Percentiles rank a stretch among this genome's conserved stretches.
These are phyloP conservation scores for Aspiorhynchus laticeps DNA, from an alignment of 2,113 vertebrate species.

Conservation along the genomic window DNA sequence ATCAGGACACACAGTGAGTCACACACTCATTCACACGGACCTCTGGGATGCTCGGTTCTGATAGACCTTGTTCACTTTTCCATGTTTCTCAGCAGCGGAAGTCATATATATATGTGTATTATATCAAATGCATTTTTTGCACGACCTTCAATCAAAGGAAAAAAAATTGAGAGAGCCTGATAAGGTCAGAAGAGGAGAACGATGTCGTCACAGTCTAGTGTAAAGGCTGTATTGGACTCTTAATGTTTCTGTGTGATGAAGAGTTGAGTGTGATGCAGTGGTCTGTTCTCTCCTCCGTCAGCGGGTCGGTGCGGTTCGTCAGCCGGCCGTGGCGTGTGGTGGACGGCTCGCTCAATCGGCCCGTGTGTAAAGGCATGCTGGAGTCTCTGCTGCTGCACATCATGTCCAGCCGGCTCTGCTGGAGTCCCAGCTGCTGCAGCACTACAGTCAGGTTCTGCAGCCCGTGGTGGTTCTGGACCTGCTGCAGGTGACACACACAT, in stretches of 20 bases:
- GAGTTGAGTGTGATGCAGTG: not conserved
- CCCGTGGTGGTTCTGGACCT: slow-evolving; percentile 84
- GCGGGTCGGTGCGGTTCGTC: slow-evolving; percentile 74
- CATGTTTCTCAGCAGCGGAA: no score
- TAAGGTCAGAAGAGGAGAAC: no score
- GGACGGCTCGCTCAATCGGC: slow-evolving; percentile 86
- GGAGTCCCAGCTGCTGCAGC: slow-evolving; percentile 76
- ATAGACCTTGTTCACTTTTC: no score
- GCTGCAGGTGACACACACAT: slow-evolving; percentile 79
- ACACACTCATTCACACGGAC: no score
- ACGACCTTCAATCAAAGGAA: no score
- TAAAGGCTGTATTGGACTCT: no score
- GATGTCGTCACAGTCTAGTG: no score
- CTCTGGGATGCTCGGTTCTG: no score
- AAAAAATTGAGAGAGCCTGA: no score
- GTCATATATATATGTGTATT: no score
- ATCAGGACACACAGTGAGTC: slow-evolving; percentile 37
- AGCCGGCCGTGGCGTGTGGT: slow-evolving; percentile 92
- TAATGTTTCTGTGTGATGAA: slow-evolving; percentile 14
- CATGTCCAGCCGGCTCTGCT: slow-evolving; percentile 86
- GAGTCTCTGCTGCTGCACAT: slow-evolving; percentile 88
- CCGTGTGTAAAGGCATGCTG: slow-evolving; percentile 94
- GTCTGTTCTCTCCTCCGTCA: not conserved
- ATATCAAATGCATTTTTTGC: no score
- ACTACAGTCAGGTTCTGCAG: slow-evolving; percentile 88